Base-by-base conservation (phyloP, 1,140 invertebrate genomes). In the Dendroctonus ponderosae region DNA sequence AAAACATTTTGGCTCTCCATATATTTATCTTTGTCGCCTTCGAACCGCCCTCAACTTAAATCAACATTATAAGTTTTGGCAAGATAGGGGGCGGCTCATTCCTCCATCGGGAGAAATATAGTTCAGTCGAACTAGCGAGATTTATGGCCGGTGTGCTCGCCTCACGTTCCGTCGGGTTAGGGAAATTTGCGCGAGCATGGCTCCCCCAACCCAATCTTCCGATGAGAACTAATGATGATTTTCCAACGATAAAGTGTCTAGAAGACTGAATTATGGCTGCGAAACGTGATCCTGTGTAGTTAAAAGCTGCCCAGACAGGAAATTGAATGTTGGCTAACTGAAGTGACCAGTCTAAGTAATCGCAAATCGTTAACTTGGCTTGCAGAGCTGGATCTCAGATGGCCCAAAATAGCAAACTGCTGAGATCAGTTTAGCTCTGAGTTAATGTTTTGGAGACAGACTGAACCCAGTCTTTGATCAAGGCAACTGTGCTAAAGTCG, bases 221-320 rank as follows among this genome's bases (percentile, higher is more conserved):
- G 48, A 50, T 61, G 44, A 61, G 48, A 50, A 61, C 58, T 61
- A 61, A 61, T 61, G 58, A 61, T 50, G 58, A 61, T 61, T 50
- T 61, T 50, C 14, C 12, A 38, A 12, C 44, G 58, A 61, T 61
- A 56, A 56, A 56, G 8, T 39, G 26, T 11, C 37, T 38, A 5
- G 53, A 56, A 11, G 26, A 11, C 38, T 56, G 26, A 56, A 56
- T 56, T 56, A 56, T 56, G 11, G 15, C 44, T 11, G 44, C 12
- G 5, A 12, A 46, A 46, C 44, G 44, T 46, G 44, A 46, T 12
- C 44, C 12, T 46, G 9, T 46, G 26, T 26, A 26, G 26, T 26
- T 26, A 26, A 26, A 26, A 26, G 26, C 26, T 26, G 26, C 26
- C 26, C 26, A 26, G 26, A 26, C 26, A 26, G 26, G 26, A 26